Conservation (phyloP, 2,888 invertebrate species). For the Crioceris asparagi region DNA sequence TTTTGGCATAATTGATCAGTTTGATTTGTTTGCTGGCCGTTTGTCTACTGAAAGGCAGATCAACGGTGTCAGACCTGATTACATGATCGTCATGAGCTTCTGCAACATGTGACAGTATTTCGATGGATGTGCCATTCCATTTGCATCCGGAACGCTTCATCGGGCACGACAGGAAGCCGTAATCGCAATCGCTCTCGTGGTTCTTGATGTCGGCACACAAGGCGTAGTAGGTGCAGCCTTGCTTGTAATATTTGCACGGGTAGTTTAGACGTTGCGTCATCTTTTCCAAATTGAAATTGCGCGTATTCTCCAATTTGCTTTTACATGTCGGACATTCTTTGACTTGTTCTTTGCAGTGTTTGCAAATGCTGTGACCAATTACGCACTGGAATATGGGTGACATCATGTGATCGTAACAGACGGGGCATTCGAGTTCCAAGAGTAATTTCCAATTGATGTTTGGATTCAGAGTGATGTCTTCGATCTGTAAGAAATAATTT, state of each 20-base stretch:
- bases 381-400: conserved; percentile 31
- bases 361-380: conserved; percentile 31
- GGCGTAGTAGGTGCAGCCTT: conserved; percentile 21
- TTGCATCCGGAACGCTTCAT: no score
- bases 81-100: conserved; percentile 23
- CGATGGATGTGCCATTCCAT: conserved; percentile 7
- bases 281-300: conserved; percentile 29
- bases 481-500: conserved; percentile 3
- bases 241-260: conserved; percentile 28
- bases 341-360: conserved; percentile 14
- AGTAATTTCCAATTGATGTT: conserved; percentile 18
- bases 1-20: conserved; percentile 20
- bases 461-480: conserved; percentile 8
- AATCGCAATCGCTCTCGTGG: conserved; percentile 20
- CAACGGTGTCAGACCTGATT: conserved; percentile 22
- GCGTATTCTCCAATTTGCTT: conserved; percentile 21
- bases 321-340: conserved; percentile 27
- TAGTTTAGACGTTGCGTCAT: conserved; percentile 24
- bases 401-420: conserved; percentile 31
- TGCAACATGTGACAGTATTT: conserved; percentile 13
- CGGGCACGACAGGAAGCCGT: conserved; percentile 21
- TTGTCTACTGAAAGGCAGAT: conserved; percentile 15
- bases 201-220: conserved; percentile 18
- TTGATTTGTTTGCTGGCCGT: conserved; percentile 12
- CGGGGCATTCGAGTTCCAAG: conserved; percentile 29